Evolutionary conservation across 2,113 vertebrate species (phyloP), one percentile per base, ranked within the genome.

Genomic region (Aviceda subcristata): DNA sequence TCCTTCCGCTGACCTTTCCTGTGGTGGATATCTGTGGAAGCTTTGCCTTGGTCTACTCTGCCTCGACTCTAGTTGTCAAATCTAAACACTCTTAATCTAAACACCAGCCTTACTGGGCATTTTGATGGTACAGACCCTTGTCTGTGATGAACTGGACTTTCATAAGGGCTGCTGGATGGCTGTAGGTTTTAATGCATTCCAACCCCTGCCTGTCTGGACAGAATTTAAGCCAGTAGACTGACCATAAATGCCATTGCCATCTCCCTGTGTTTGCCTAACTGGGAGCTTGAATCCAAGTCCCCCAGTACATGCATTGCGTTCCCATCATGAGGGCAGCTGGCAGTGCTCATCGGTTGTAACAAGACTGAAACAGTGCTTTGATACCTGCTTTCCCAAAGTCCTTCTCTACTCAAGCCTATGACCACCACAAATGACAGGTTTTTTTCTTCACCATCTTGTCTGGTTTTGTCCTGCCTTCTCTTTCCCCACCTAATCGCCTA

Each of bases 261-360:
- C 6, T 24, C 26, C 12, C 24, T 55, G 41, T n/a, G 13, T 7
- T 17, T 86, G 62, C 39, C 74, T 41, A 18, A 30, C 1, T 75
- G n/a, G 24, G 39, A 91, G 27, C 43, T 43, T 79, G 62, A 59
- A 26, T 55, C 22, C 29, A 57, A 51, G 24, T 79, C 14, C 16
- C 13, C 8, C 12, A 7, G 8, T 13, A 27, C 2, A 3, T 5
- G 12, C 12, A 1, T 30, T 67, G 23, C 8, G 0, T 69, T 81
- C 38, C 46, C 7, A 21, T 19, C 0, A 0, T n/a, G 38, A 85
- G 71, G 69, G 78, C 38, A 88, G 38, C 32, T 51, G 45, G 14
- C 30, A 36, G 27, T 22, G 46, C 46, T 69, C 29, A 10, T 78
- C 43, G 45, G 32, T 62, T 53, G 10, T 59, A n/a, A 32, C 38